These are phyloP conservation scores for Cyclargus thomasi DNA, from an alignment of 1,140 invertebrate genomes.

Conservation along the genomic window DNA sequence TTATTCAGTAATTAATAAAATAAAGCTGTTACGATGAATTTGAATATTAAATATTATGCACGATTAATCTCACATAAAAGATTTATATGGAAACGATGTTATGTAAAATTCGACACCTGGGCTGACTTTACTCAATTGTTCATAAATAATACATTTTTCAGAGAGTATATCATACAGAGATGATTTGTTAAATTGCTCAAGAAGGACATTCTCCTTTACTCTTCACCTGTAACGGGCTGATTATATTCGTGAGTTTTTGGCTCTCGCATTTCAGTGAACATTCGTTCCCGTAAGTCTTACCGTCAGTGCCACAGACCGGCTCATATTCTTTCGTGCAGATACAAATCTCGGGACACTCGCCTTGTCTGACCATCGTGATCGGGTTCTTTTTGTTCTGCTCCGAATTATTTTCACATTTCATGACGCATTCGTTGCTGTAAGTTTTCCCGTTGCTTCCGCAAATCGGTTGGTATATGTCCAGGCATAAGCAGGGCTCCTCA, in stretches of 20 bases:
- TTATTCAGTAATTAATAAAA: not conserved
- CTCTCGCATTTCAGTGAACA: conserved; percentile 81
- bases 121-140: not conserved
- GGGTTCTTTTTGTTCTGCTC: conserved; percentile 1
- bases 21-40: not conserved
- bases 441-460: conserved; percentile 29
- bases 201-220: not conserved
- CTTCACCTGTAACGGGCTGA: not conserved
- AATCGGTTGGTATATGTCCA: conserved; percentile 25
- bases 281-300: conserved; percentile 85
- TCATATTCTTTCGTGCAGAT: conserved; percentile 30
- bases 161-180: no score
- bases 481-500: conserved; percentile 26
- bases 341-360: not conserved
- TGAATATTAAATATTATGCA: not conserved
- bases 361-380: not conserved
- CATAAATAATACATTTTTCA: not conserved
- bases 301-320: conserved; percentile 85
- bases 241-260: not conserved
- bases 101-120: no score
- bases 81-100: not conserved
- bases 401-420: conserved; percentile 26
- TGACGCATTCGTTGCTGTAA: conserved; percentile 29
- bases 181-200: not conserved
- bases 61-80: not conserved